Evolutionary conservation across 2,888 invertebrate species (phyloP).

Genomic region (Aleiodes alternator): DNA sequence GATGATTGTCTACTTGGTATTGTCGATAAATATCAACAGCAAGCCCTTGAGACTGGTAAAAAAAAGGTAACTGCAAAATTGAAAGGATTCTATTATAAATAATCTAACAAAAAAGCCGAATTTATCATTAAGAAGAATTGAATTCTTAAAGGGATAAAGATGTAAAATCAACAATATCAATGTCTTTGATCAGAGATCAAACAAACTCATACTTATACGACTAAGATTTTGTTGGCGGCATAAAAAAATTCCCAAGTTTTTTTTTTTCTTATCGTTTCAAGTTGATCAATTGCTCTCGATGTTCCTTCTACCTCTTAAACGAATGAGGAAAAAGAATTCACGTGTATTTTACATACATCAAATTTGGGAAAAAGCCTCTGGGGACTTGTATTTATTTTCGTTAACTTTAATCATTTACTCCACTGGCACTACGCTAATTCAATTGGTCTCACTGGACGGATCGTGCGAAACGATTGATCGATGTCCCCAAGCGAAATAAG

Average conservation of each 20-base stretch:
- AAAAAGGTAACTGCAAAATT: constrained; percentile 67
- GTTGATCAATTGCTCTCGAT: not conserved
- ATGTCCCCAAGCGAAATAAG: not conserved
- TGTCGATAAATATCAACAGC: constrained; percentile 81
- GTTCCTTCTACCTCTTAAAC: no score
- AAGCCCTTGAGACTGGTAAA: constrained; percentile 60
- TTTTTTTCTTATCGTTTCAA: not conserved
- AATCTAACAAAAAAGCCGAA: no score
- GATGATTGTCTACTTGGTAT: constrained; percentile 90
- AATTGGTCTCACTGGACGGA: constrained; percentile 29
- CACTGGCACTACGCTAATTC: not conserved
- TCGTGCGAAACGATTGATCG: constrained; percentile 30
- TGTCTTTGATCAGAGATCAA: no score
- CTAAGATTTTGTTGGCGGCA: not conserved
- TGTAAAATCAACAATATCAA: no score
- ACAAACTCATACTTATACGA: no score
- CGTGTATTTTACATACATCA: constrained; percentile 2
- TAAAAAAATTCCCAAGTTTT: not conserved
- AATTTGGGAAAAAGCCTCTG: not conserved
- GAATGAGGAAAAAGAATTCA: not conserved
- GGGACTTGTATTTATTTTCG: constrained; percentile 10
- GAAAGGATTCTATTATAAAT: no score
- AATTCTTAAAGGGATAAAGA: no score
- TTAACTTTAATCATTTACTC: constrained; percentile 3
- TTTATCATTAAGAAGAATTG: no score